Evolutionary conservation across 2,113 vertebrate species (phyloP).

Genomic region (Scomber japonicus): DNA sequence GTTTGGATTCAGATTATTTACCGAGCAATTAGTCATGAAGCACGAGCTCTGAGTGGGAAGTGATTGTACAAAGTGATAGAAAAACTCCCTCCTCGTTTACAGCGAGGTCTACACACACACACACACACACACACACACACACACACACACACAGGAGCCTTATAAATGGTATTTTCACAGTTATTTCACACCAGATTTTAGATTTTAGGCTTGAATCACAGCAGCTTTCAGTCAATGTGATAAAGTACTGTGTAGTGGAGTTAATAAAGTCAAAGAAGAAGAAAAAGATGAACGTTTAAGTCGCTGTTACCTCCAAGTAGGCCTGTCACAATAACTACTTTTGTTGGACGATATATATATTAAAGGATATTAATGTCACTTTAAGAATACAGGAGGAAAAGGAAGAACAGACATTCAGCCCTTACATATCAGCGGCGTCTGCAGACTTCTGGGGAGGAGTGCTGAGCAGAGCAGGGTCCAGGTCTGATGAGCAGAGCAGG

Average conservation of each 20-base stretch:
- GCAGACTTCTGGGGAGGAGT: too few relatives aligned
- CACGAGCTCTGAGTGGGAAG: constrained; percentile 6
- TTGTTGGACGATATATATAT: too few relatives aligned
- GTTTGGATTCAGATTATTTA: constrained; percentile 54
- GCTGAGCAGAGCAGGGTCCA: too few relatives aligned
- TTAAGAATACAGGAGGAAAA: too few relatives aligned
- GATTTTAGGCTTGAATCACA: not conserved
- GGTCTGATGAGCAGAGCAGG: too few relatives aligned
- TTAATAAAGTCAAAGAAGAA: not conserved
- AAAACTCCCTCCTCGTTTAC: constrained; percentile 14
- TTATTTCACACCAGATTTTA: not conserved
- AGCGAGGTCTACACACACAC: constrained; percentile 1
- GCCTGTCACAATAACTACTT: too few relatives aligned
- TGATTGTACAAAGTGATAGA: constrained; percentile 28
- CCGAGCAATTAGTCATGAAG: constrained; percentile 59
- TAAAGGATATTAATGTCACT: too few relatives aligned
- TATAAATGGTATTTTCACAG: not conserved
- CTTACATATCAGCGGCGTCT: too few relatives aligned
- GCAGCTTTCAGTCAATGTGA: not conserved
- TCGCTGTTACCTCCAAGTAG: too few relatives aligned
- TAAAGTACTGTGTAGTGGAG: not conserved
- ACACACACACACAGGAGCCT: not conserved
- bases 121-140: not conserved
- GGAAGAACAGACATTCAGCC: too few relatives aligned
- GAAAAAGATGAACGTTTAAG: too few relatives aligned